A percentile compares a stretch with the other conserved stretches of the same genome.
Conservation (phyloP, 2,888 invertebrate genomes). For the Aradus depressus region DNA sequence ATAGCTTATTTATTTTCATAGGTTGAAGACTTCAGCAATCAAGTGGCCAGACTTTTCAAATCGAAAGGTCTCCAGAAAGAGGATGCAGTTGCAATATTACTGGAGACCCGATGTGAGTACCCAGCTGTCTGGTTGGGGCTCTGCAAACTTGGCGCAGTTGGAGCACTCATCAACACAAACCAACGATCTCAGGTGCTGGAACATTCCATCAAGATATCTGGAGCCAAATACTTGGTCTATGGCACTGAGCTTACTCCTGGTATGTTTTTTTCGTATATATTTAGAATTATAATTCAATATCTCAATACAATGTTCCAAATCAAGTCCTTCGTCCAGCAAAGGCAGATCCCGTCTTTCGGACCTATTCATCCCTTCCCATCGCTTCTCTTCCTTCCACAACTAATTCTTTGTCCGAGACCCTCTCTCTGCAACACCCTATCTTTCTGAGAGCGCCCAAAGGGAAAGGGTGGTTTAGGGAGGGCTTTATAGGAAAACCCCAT, state of each 20-base stretch:
- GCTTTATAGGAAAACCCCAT: too few relatives aligned
- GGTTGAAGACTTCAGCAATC: slow-evolving; percentile 78
- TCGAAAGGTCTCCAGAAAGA: slow-evolving; percentile 36
- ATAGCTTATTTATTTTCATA: slow-evolving; percentile 37
- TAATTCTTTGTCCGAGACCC: too few relatives aligned
- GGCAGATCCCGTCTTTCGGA: too few relatives aligned
- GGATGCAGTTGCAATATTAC: slow-evolving; percentile 47
- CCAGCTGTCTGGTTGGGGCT: slow-evolving; percentile 50
- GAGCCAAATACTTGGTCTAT: slow-evolving; percentile 43
- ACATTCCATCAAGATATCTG: slow-evolving; percentile 44
- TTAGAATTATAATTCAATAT: too few relatives aligned
- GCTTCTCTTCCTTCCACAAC: too few relatives aligned
- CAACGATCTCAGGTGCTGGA: slow-evolving; percentile 42
- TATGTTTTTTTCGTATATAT: too few relatives aligned
- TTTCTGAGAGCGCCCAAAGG: too few relatives aligned
- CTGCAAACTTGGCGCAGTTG: slow-evolving; percentile 41
- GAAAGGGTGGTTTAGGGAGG: too few relatives aligned
- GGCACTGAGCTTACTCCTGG: slow-evolving; percentile 36
- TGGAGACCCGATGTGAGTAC: slow-evolving; percentile 48
- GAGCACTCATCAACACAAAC: slow-evolving; percentile 50
- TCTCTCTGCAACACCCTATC: too few relatives aligned
- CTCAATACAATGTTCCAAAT: too few relatives aligned
- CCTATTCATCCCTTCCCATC: too few relatives aligned
- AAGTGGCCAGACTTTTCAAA: slow-evolving; percentile 68
- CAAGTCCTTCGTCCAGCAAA: too few relatives aligned